These are phyloP conservation scores for Engraulis encrasicolus DNA, from an alignment of 2,113 vertebrate genomes.

Conservation along the genomic window DNA sequence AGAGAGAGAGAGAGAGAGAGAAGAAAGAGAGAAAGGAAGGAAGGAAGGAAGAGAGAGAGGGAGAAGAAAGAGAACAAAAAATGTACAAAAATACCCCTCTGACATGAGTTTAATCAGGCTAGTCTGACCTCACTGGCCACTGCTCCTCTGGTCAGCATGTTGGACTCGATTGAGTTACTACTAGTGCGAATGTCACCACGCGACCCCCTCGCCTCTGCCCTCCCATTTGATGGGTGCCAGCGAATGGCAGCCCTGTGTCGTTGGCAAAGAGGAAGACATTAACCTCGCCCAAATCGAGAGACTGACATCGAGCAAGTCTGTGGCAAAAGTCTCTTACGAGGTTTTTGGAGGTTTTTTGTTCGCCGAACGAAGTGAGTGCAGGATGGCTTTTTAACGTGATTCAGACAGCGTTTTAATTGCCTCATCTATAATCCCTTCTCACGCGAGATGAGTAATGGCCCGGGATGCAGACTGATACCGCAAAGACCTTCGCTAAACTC, in stretches of 20 bases:
- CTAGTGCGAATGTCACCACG: neutral
- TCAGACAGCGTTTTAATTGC: slow-evolving; percentile 73
- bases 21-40: neutral
- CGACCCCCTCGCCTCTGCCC: neutral
- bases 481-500: slow-evolving; percentile 69
- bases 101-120: slow-evolving; percentile 63
- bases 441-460: slow-evolving; percentile 73
- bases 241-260: slow-evolving; percentile 5
- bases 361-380: neutral
- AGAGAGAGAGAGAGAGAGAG: neutral
- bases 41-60: neutral
- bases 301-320: slow-evolving; percentile 17
- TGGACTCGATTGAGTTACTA: neutral
- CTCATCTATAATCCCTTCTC: slow-evolving; percentile 75
- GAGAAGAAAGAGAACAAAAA: neutral
- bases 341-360: neutral
- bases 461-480: slow-evolving; percentile 58
- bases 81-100: slow-evolving; percentile 25
- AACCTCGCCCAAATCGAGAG: slow-evolving; percentile 25
- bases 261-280: slow-evolving; percentile 35
- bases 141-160: neutral
- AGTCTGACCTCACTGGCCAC: slow-evolving; percentile 52
- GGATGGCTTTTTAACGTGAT: slow-evolving; percentile 56
- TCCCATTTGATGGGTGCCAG: neutral
- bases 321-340: slow-evolving; percentile 22